phyloP scores from a whole-genome alignment of 1,140 invertebrate genomes.

The Ladona fulva region DNA sequence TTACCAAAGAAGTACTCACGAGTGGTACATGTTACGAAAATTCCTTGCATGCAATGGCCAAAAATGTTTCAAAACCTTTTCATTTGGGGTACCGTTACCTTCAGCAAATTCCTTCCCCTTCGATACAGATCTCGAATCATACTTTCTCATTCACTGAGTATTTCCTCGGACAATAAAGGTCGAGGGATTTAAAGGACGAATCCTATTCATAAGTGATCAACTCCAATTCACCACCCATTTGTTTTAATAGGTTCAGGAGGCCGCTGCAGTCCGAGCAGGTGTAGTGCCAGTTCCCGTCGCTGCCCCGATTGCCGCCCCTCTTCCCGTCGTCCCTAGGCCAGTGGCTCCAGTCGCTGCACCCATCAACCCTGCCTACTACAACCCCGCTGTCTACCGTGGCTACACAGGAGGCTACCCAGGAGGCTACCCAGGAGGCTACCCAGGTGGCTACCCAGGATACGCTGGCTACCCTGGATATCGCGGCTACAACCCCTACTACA shows the following conservation, averaged over 20 bases:
- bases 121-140: no score
- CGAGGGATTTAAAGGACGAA: no score
- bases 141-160: no score
- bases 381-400: neutral
- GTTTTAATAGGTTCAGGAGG: neutral
- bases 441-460: slow-evolving; percentile 4
- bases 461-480: neutral
- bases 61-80: no score
- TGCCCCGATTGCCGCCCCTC: neutral
- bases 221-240: neutral
- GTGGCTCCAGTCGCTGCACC: neutral
- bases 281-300: neutral
- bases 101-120: no score
- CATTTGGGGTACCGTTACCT: no score
- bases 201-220: no score
- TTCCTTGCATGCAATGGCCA: no score
- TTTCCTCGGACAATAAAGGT: no score
- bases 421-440: neutral
- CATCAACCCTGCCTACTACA: slow-evolving; percentile 1
- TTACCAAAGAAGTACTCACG: no score
- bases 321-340: neutral
- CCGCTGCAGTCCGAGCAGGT: neutral
- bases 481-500: slow-evolving; percentile 1
- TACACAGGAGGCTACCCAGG: neutral
- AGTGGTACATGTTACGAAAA: no score